Conservation (phyloP, 2,113 vertebrate genomes). For the Pantherophis guttatus region DNA sequence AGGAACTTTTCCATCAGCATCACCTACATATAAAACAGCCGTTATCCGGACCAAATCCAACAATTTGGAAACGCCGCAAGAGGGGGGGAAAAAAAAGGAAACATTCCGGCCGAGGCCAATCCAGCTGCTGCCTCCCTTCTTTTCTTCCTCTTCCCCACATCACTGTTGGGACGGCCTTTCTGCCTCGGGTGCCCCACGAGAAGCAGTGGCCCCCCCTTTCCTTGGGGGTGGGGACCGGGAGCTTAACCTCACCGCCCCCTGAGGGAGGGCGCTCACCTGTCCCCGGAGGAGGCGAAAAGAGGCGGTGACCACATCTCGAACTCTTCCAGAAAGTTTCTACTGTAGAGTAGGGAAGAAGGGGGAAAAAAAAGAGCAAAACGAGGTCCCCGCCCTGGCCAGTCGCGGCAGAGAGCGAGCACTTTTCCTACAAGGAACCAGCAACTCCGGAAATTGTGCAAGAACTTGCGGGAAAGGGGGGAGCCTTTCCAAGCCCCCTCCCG, state of each 20-base stretch:
- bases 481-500: not conserved
- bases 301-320: not conserved
- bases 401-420: not conserved
- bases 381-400: not conserved
- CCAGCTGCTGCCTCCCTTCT: not conserved
- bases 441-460: constrained; percentile 12
- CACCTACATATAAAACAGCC: not conserved
- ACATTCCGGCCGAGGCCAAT: not conserved
- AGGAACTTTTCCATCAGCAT: rapidly evolving
- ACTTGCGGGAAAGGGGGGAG: not conserved
- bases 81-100: no score
- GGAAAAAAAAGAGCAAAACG: not conserved
- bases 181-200: not conserved
- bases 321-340: not conserved
- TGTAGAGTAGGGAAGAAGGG: not conserved
- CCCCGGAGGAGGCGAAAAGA: not conserved
- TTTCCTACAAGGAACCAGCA: constrained; percentile 3
- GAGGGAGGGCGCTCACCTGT: constrained; percentile 9
- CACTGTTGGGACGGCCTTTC: not conserved
- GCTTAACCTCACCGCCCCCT: not conserved
- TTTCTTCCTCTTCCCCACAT: not conserved
- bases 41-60: not conserved
- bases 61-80: not conserved
- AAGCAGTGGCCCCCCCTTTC: not conserved
- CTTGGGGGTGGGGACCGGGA: not conserved